phyloP scores from a whole-genome alignment of 1,140 invertebrate species.

The Cyrtorhinus lividipennis region DNA sequence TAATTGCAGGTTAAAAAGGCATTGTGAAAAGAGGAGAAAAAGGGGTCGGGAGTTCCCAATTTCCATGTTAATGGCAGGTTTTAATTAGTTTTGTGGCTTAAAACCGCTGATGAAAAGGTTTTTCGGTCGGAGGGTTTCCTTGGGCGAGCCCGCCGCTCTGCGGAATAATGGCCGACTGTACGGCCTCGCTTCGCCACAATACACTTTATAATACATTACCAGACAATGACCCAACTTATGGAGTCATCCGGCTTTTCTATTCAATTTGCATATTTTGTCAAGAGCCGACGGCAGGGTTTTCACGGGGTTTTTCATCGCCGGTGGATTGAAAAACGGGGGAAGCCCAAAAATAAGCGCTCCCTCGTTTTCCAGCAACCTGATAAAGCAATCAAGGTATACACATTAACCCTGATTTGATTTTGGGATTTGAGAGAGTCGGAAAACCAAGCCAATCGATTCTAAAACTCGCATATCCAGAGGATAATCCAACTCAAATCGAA shows the following conservation, averaged over 20 bases:
- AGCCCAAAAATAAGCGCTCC: too few relatives aligned
- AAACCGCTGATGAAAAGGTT: neutral
- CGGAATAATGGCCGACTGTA: neutral
- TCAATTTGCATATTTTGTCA: constrained; percentile 7
- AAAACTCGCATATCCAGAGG: too few relatives aligned
- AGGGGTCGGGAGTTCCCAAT: neutral
- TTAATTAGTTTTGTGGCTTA: constrained; percentile 13
- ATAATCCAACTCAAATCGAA: too few relatives aligned
- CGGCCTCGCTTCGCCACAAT: neutral
- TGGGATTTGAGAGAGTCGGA: too few relatives aligned
- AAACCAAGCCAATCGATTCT: too few relatives aligned
- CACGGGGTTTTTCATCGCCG: neutral
- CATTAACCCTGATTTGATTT: too few relatives aligned
- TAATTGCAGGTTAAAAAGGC: constrained; percentile 15
- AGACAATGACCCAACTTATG: constrained; percentile 11
- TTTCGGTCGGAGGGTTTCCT: neutral
- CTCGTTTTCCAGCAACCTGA: too few relatives aligned
- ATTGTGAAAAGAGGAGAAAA: constrained; percentile 1
- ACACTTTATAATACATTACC: constrained; percentile 14
- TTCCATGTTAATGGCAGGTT: constrained; percentile 14
- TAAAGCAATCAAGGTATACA: too few relatives aligned
- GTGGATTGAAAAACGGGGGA: neutral
- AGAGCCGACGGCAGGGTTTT: neutral
- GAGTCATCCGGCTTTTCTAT: neutral
- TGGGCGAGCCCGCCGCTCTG: neutral